phyloP scores from a whole-genome alignment of 1,140 invertebrate genomes.

The Medauroidea extradentata region DNA sequence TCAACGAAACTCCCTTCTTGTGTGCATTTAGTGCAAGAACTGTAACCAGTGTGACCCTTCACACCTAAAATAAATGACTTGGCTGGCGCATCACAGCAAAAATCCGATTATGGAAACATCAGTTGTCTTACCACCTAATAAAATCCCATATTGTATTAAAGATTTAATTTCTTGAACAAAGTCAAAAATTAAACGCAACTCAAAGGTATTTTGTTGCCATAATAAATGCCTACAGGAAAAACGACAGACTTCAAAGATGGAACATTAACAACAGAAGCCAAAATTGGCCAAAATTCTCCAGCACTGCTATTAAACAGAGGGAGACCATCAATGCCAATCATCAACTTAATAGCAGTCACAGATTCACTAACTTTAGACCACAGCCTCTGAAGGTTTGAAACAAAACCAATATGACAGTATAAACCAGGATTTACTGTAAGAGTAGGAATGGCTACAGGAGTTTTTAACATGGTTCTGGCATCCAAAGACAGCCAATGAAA shows the following conservation, averaged over 20 bases:
- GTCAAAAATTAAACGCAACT: slow-evolving; percentile 16
- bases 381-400: not conserved
- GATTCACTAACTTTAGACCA: not conserved
- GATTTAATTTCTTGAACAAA: slow-evolving; percentile 20
- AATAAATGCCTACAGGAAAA: slow-evolving; percentile 20
- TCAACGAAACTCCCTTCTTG: slow-evolving; percentile 2
- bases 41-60: slow-evolving; percentile 11
- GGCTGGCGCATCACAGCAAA: slow-evolving; percentile 16
- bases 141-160: slow-evolving; percentile 7
- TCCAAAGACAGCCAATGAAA: not conserved
- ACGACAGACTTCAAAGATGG: not conserved
- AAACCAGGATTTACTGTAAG: not conserved
- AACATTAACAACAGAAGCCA: not conserved
- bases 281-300: slow-evolving; percentile 1
- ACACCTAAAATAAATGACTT: slow-evolving; percentile 12
- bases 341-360: not conserved
- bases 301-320: not conserved
- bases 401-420: slow-evolving; percentile 3
- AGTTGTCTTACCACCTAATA: not conserved
- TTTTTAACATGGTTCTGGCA: not conserved
- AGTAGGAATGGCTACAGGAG: not conserved
- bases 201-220: slow-evolving; percentile 16
- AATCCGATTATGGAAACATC: slow-evolving; percentile 7
- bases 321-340: slow-evolving; percentile 2
- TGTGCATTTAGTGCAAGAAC: slow-evolving; percentile 11